Percentiles rank a stretch among this genome's conserved stretches.
phyloP scores from a whole-genome alignment of 2,888 invertebrate genomes.

The Dioctria rufipes region DNA sequence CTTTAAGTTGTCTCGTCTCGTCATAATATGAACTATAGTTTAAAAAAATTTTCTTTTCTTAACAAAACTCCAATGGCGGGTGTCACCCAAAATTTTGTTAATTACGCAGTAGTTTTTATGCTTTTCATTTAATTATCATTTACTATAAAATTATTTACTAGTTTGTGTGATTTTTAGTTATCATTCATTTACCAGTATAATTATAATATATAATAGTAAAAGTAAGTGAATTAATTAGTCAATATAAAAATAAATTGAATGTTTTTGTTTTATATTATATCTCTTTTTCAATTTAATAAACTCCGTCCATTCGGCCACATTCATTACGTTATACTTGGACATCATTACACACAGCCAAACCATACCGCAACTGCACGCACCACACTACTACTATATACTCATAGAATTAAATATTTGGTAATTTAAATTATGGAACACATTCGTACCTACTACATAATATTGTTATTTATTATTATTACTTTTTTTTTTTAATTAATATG shows the following conservation, averaged over 20 bases:
- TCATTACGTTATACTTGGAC: neutral
- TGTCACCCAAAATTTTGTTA: neutral
- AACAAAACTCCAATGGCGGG: neutral
- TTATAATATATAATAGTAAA: neutral
- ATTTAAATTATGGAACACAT: constrained; percentile 40
- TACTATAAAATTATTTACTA: constrained; percentile 41
- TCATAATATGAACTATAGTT: neutral
- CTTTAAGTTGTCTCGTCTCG: neutral
- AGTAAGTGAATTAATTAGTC: constrained; percentile 23
- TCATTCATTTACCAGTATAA: constrained; percentile 17
- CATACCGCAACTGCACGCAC: neutral
- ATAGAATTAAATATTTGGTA: constrained; percentile 21
- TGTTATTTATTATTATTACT: no score
- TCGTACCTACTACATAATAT: constrained; percentile 11
- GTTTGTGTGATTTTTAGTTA: constrained; percentile 29
- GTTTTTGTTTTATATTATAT: neutral
- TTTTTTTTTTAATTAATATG: no score
- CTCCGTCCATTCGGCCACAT: neutral
- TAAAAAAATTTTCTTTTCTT: neutral
- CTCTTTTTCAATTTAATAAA: neutral
- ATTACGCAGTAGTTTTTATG: neutral
- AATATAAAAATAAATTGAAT: constrained; percentile 49
- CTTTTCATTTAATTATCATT: constrained; percentile 6
- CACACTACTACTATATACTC: neutral
- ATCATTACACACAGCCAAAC: neutral